Base-by-base conservation (phyloP, 2,888 invertebrate species). In the Chromoteleia sp. region DNA sequence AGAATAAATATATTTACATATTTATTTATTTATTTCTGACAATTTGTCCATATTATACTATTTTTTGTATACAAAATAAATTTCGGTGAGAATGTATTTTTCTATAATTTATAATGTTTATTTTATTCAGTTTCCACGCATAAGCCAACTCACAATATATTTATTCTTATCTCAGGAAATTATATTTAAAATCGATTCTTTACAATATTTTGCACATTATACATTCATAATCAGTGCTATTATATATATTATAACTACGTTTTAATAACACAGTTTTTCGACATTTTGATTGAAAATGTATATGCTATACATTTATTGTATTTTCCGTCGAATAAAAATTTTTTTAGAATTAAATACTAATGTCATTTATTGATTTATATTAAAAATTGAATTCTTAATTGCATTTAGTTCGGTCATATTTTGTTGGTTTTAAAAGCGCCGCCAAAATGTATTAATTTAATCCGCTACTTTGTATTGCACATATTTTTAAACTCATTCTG, bases 1-100 rank as follows among this genome's bases (percentile, higher is more conserved):
- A 50, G 67, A 79, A 79, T 73, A 79, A 73, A 73, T 79, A 71
- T 73, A 71, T 71, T 78, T 73, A 70, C 54, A 61, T 73, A 73
- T 61, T 61, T 73, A 73, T 77, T 70, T 73, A 71, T 61, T 63
- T 73, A 73, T 73, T 73, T 59, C 33, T 58, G 17, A 52, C 12
- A 73, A 59, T 52, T 61, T 61, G 41, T 73, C 56, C 59, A 58
- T 59, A 41, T 4, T 50, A 14, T 50, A 50, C 8, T 30, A 50
- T n/a, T 25, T 70, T 70, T 70, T 70, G 39, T 70, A 70, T 25
- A 56, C 56, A 59, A 50, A 52, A 43, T 41, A 14, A 61, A 48
- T 41, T 61, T 63, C 7, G 14, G 48, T 52, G 52, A 63, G 29
- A 73, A 63, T 63, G 71, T 54, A 63, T 73, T 73, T 73, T 73